Conservation (phyloP, 2,888 invertebrate species). For the Argyresthia albistria region DNA sequence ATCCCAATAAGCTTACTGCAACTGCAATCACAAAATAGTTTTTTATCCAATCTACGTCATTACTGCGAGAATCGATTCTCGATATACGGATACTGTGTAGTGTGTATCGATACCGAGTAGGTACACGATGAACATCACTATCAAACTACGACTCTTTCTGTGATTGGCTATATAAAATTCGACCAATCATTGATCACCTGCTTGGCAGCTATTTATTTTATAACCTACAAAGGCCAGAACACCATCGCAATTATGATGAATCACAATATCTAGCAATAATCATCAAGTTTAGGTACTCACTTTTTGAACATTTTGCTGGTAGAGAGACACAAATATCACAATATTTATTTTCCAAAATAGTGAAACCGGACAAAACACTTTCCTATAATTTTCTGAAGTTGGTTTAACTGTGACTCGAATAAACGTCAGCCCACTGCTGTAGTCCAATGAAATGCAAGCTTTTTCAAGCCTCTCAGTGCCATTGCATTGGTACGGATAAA, state of each 20-base stretch:
- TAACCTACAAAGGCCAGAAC: constrained; percentile 7
- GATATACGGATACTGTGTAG: too few relatives aligned
- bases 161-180: neutral
- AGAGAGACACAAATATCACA: too few relatives aligned
- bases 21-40: too few relatives aligned
- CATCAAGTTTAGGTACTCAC: constrained; percentile 36
- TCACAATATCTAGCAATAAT: constrained; percentile 8
- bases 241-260: neutral
- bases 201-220: constrained; percentile 15
- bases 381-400: neutral
- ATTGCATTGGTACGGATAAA: too few relatives aligned
- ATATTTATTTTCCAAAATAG: too few relatives aligned
- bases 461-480: too few relatives aligned
- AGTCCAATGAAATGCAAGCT: too few relatives aligned
- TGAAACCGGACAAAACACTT: neutral
- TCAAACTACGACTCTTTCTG: neutral
- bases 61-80: too few relatives aligned
- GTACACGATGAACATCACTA: neutral
- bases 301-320: constrained; percentile 56
- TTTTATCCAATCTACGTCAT: too few relatives aligned
- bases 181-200: constrained; percentile 5
- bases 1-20: too few relatives aligned
- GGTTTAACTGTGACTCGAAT: neutral
- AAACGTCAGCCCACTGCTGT: neutral
- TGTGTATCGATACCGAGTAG: too few relatives aligned